phyloP scores from a whole-genome alignment of 2,888 invertebrate species.

The Drosophila imparisetae region DNA sequence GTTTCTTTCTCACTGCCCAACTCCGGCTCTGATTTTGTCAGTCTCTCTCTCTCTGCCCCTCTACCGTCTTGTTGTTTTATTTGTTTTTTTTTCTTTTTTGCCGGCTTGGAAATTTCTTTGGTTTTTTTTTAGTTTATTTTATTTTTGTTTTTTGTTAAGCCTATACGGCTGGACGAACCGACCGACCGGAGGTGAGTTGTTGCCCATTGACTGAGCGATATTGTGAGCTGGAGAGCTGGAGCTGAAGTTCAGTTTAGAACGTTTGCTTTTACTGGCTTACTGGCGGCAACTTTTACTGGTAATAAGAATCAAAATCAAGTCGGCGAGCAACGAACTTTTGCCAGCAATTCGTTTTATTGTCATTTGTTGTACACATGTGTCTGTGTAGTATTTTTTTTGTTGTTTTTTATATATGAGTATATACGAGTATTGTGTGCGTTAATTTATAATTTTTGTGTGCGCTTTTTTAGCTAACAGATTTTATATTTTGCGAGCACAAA shows the following conservation, averaged over 20 bases:
- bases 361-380: slow-evolving; percentile 24
- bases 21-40: slow-evolving; percentile 22
- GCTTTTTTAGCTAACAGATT: slow-evolving; percentile 26
- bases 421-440: slow-evolving; percentile 32
- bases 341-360: slow-evolving; percentile 50
- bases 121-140: slow-evolving; percentile 18
- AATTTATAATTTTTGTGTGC: slow-evolving; percentile 34
- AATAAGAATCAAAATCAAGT: slow-evolving; percentile 52
- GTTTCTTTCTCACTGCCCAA: slow-evolving; percentile 61
- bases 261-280: slow-evolving; percentile 41
- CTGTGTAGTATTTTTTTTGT: not conserved
- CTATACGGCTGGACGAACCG: slow-evolving; percentile 22
- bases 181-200: slow-evolving; percentile 20
- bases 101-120: slow-evolving; percentile 66
- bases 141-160: slow-evolving; percentile 28
- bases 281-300: slow-evolving; percentile 32
- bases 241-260: slow-evolving; percentile 47
- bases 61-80: slow-evolving; percentile 14
- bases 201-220: slow-evolving; percentile 18
- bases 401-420: slow-evolving; percentile 5
- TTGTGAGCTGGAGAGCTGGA: slow-evolving; percentile 22
- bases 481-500: slow-evolving; percentile 54
- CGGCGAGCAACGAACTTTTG: slow-evolving; percentile 72
- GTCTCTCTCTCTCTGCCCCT: not conserved
- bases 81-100: slow-evolving; percentile 38